Percentiles rank a stretch among this genome's conserved stretches.
Evolutionary conservation across 2,888 invertebrate species (phyloP).

Genomic region (Tipula lateralis): DNA sequence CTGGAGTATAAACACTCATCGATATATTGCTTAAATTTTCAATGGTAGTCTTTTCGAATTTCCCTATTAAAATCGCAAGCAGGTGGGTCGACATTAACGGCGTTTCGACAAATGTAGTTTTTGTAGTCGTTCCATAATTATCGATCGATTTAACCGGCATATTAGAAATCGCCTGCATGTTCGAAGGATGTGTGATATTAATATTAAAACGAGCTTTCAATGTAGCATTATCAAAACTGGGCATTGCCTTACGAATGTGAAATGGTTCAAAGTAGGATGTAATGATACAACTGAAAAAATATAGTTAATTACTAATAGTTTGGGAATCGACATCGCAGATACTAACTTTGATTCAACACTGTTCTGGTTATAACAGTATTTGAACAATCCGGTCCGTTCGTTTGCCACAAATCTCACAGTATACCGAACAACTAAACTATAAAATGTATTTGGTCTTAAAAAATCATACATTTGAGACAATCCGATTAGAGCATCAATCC

Average conservation of each 20-base stretch:
- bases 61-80: neutral
- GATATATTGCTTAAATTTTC: neutral
- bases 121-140: neutral
- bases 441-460: neutral
- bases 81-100: neutral
- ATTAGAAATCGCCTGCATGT: neutral
- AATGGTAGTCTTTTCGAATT: neutral
- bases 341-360: neutral
- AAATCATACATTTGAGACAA: neutral
- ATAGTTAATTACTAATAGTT: neutral
- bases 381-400: neutral
- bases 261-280: neutral
- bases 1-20: neutral
- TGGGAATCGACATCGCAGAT: neutral
- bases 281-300: neutral
- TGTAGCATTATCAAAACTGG: neutral
- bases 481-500: neutral
- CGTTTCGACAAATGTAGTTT: neutral
- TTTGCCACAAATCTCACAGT: neutral
- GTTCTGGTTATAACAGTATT: neutral
- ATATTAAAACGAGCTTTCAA: neutral
- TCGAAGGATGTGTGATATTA: neutral
- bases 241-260: neutral
- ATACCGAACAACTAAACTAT: neutral
- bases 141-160: constrained; percentile 33